These are phyloP conservation scores for Drosophila subpulchrella DNA, from an alignment of 1,140 invertebrate genomes.

Conservation along the genomic window DNA sequence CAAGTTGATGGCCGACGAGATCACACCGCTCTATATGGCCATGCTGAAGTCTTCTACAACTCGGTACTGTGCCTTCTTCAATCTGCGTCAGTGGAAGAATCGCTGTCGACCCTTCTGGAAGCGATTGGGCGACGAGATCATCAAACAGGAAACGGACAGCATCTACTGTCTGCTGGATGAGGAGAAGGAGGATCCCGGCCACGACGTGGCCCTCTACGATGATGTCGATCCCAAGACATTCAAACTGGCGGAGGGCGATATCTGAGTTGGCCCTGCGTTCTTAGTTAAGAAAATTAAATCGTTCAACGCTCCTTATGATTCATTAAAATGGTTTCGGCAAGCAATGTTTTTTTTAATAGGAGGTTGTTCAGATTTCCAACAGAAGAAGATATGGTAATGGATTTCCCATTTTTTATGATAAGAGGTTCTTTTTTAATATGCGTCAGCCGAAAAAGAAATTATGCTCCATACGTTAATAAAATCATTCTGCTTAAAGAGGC, in stretches of 20 bases:
- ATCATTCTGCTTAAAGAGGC: too few relatives aligned
- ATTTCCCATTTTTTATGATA: too few relatives aligned
- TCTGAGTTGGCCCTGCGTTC: neutral
- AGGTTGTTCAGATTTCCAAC: too few relatives aligned
- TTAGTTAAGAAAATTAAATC: neutral
- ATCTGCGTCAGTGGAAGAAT: conserved; percentile 78
- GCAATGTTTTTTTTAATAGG: neutral
- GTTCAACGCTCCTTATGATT: neutral
- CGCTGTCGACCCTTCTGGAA: conserved; percentile 72
- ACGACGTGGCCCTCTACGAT: neutral
- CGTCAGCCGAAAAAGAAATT: too few relatives aligned
- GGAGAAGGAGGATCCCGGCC: conserved; percentile 49
- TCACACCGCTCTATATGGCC: conserved; percentile 73
- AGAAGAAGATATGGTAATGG: too few relatives aligned
- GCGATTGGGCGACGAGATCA: conserved; percentile 54
- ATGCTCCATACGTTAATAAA: too few relatives aligned
- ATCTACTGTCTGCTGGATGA: conserved; percentile 74
- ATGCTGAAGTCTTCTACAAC: conserved; percentile 65
- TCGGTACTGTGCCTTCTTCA: conserved; percentile 70
- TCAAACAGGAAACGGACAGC: conserved; percentile 57
- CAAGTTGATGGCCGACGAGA: conserved; percentile 74
- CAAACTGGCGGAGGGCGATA: conserved; percentile 54
- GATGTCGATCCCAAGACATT: conserved; percentile 44
- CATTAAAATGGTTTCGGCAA: conserved; percentile 18
- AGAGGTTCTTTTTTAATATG: too few relatives aligned